Base-by-base conservation (phyloP, 2,888 invertebrate genomes). In the Perizoma flavofasciatum region DNA sequence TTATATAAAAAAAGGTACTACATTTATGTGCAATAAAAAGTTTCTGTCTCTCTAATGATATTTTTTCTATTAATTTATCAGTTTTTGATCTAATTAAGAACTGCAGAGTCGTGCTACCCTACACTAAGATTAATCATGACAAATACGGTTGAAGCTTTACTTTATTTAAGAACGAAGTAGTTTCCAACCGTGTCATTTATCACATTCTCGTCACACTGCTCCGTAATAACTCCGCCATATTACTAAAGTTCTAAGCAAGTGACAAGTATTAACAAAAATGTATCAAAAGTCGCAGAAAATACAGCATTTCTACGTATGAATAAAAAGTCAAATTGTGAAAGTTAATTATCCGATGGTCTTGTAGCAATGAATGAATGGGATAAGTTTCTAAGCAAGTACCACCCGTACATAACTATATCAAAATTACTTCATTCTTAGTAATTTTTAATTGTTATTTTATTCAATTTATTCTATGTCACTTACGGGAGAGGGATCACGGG, bases 391-490 rank as follows among this genome's bases (percentile, higher is more conserved):
- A 22, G 22, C 22, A 22, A 22, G 22, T n/a, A n/a, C n/a, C 22
- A 22, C 3, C 3, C 3, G 22, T 22, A 22, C 3, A 22, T 22
- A 22, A 3, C 22, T 22, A 22, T 22, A 22, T 1, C 22, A 22
- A 22, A 22, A 22, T 22, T 22, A 1, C 44, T 10, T 33, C 8
- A 34, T 46, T 45, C 52, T 10, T 10, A 39, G 32, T 6, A 22
- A 48, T 7, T 40, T 40, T 49, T 56, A 46, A 53, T 53, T 56
- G 49, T 53, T 51, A 39, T 58, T 55, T 55, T 58, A 58, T 54
- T 61, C 48, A 41, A 49, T 54, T 9, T 10, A 33, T 35, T 34
- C 40, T 34, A 32, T 47, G 45, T 45, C 10, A 51, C 34, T 3
- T 37, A 43, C 11, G 53, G 1, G 47, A 1, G 22, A 2, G 22